phyloP scores from a whole-genome alignment of 1,140 invertebrate species.

The Cryptotermes secundus region DNA sequence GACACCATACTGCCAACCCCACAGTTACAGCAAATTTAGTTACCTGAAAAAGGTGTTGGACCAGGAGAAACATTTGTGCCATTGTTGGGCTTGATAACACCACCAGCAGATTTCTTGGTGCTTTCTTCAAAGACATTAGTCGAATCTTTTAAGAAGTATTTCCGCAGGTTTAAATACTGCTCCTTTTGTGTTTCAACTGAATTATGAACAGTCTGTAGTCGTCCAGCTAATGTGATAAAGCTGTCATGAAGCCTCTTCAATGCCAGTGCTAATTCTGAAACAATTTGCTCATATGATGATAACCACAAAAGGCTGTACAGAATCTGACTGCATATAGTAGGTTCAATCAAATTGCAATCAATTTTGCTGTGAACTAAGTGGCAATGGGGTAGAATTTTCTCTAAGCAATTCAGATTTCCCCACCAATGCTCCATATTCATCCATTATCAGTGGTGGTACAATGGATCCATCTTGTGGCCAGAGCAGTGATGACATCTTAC shows the following conservation, averaged over 20 bases:
- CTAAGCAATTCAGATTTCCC: no score
- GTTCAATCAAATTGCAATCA: no score
- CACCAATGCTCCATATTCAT: no score
- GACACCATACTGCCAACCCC: no score
- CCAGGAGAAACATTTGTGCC: slow-evolving; percentile 42
- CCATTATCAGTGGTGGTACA: no score
- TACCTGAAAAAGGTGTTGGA: slow-evolving; percentile 49
- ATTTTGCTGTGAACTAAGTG: no score
- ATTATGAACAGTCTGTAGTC: slow-evolving; percentile 74
- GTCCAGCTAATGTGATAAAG: slow-evolving; percentile 79
- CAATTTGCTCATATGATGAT: no score
- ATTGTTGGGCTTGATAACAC: neutral
- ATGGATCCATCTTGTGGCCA: no score
- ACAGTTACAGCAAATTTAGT: neutral
- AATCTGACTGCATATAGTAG: no score
- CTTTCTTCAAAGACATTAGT: slow-evolving; percentile 73
- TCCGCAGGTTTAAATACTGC: slow-evolving; percentile 76
- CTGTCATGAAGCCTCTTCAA: slow-evolving; percentile 81
- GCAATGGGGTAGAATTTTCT: no score
- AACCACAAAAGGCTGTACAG: no score
- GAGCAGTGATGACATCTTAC: no score
- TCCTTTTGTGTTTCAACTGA: slow-evolving; percentile 74
- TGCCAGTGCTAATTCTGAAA: slow-evolving; percentile 67
- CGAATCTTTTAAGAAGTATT: slow-evolving; percentile 73
- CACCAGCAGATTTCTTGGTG: slow-evolving; percentile 39